phyloP scores from a whole-genome alignment of 2,888 invertebrate species.

The Oasisia sp. region DNA sequence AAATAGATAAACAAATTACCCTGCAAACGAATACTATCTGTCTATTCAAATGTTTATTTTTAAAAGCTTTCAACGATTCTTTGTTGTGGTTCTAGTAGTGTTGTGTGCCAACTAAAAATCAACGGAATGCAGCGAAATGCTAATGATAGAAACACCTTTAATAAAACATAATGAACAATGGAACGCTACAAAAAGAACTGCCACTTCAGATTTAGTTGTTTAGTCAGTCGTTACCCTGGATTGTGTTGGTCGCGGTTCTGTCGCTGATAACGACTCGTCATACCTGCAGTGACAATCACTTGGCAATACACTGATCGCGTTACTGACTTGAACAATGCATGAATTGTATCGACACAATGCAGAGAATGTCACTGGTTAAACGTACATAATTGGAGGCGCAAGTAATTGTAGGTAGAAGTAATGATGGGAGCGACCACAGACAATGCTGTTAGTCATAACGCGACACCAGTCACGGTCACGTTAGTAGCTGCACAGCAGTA shows the following conservation, averaged over 20 bases:
- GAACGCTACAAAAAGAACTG: not conserved
- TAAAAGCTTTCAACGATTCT: not conserved
- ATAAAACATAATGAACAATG: too few relatives aligned
- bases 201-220: not conserved
- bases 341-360: not conserved
- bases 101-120: not conserved
- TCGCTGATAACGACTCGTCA: not conserved
- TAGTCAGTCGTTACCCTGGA: not conserved
- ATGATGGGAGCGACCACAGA: not conserved
- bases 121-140: not conserved
- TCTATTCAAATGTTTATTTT: not conserved
- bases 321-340: not conserved
- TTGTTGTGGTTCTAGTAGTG: not conserved
- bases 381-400: not conserved
- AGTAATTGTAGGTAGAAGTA: constrained; percentile 6
- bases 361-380: not conserved
- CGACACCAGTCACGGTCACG: not conserved
- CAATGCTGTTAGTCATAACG: not conserved
- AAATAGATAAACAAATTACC: not conserved
- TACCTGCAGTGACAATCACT: not conserved
- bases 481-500: not conserved
- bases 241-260: not conserved
- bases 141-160: not conserved
- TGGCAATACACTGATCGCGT: not conserved
- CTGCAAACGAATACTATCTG: not conserved